Conservation (phyloP, 2,113 vertebrate genomes). For the Cyanocitta stelleri region DNA sequence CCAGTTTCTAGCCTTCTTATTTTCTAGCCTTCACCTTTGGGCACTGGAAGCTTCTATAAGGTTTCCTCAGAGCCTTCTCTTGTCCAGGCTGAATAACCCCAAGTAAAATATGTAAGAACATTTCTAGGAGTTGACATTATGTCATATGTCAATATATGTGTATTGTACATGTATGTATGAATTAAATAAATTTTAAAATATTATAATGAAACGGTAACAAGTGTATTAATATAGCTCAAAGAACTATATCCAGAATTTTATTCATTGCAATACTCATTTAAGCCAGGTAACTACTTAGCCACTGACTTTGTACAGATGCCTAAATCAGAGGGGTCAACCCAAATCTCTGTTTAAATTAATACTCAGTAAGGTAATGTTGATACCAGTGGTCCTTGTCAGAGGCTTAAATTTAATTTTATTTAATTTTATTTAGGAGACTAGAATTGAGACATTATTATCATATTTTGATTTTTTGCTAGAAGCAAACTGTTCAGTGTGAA, state of each 20-base stretch:
- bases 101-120: background rate
- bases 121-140: background rate
- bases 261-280: background rate
- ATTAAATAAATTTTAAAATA: background rate
- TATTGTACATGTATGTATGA: background rate
- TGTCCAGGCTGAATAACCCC: background rate
- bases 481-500: background rate
- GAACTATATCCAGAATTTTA: background rate
- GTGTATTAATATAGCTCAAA: background rate
- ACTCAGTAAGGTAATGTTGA: background rate
- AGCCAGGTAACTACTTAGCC: background rate
- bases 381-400: background rate
- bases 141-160: background rate
- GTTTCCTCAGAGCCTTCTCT: background rate
- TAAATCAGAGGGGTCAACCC: background rate
- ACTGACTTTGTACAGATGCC: background rate
- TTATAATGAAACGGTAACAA: background rate
- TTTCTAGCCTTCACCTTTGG: background rate
- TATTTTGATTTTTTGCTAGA: background rate
- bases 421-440: background rate
- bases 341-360: background rate
- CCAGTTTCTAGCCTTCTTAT: background rate
- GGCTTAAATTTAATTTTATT: background rate
- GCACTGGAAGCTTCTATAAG: background rate
- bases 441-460: background rate